These are phyloP conservation scores for Brachionus angularis DNA, from an alignment of 1,140 invertebrate species.

Conservation along the genomic window DNA sequence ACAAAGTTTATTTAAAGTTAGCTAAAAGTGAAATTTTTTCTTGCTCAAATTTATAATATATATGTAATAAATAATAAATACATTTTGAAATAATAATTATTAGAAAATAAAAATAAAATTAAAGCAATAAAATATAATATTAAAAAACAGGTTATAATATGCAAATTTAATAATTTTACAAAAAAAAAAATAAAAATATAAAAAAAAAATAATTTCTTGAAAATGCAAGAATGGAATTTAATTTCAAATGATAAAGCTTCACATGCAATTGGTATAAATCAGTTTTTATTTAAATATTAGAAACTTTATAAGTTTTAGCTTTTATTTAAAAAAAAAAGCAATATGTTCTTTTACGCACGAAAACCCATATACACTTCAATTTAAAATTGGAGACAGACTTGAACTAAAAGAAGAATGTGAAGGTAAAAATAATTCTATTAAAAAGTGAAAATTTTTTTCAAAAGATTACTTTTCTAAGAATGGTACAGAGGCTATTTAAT, in stretches of 20 bases:
- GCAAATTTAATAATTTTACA: too few species aligned
- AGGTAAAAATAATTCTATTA: neutral
- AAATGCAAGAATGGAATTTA: slow-evolving; percentile 21
- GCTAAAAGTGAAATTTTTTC: too few species aligned
- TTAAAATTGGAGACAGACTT: slow-evolving; percentile 20
- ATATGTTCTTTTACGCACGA: neutral
- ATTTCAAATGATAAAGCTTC: neutral
- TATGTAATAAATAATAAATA: too few species aligned
- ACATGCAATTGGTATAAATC: neutral
- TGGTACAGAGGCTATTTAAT: slow-evolving; percentile 9
- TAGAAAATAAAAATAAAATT: too few species aligned
- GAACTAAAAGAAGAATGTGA: slow-evolving; percentile 10
- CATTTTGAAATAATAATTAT: too few species aligned
- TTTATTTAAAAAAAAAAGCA: neutral
- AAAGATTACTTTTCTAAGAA: neutral
- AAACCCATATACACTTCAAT: neutral
- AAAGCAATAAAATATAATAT: too few species aligned
- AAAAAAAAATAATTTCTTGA: too few species aligned
- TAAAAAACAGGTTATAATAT: too few species aligned
- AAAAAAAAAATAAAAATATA: too few species aligned
- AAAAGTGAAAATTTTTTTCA: neutral
- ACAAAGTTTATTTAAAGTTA: too few species aligned
- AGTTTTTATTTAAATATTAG: neutral
- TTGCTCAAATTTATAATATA: too few species aligned
- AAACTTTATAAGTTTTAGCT: neutral